Evolutionary conservation across 2,113 vertebrate species (phyloP), one percentile per base, ranked within the genome.

Genomic region (Edolisoma coerulescens): DNA sequence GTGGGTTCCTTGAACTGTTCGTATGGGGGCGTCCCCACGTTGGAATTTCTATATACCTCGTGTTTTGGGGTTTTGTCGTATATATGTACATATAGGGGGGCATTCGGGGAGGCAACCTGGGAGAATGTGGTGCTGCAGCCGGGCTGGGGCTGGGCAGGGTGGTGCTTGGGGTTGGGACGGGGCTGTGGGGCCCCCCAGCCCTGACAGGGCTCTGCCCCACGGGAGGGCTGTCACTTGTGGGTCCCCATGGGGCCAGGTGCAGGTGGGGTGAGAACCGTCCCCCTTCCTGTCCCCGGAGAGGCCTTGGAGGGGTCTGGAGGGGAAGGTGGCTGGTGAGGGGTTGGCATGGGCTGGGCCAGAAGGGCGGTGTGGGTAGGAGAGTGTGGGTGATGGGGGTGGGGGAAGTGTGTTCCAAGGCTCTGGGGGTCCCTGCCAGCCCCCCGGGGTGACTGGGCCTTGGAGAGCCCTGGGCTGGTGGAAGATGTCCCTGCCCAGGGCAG

Each of bases 21-120:
- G 84, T 97, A 93, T 92, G 93, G 97, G 96, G 96, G 41, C 17
- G 41, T 97, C 96, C 96, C 97, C 90, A 11, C 30, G 6, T 95
- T 97, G 84, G 80, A 83, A 91, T 96, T 97, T 83, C 96, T 97
- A 96, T 97, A 97, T 98, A 97, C 97, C 97, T 98, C 97, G 68
- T 88, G 87, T 97, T 97, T 96, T 84, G 97, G 96, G 97, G 96
- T 76, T 95, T 96, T 96, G 89, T 96, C 57, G 6, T 97, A 92
- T 97, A 86, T 95, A 74, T 93, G 79, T 94, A 93, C 94, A 84
- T 97, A 95, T 85, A 86, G 89, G 71, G 92, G 57, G 85, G 94
- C 35, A 4, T 83, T 18, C 53, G 59, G 86, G 90, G 87, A 82
- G 68, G 86, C 42, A 41, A 12, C 19, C 42, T 67, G 39, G 56